Conservation (phyloP, 2,797 vertebrate genomes). For the Manis crassicaudata region DNA sequence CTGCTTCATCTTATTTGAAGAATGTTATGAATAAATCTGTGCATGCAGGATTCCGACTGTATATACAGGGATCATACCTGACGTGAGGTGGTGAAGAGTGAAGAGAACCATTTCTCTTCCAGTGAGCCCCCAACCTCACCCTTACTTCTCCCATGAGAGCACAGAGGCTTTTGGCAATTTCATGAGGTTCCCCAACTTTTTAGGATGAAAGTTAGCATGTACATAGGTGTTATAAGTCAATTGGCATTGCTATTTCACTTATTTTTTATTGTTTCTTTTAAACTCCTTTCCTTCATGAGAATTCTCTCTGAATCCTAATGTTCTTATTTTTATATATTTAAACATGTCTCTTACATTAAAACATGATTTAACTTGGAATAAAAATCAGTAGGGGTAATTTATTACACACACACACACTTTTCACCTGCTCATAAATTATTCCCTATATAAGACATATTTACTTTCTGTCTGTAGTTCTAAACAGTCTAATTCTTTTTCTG, state of each 20-base stretch:
- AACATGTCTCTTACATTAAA: conserved; percentile 70
- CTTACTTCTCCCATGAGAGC: background rate
- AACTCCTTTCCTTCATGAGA: conserved; percentile 44
- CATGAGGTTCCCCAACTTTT: background rate
- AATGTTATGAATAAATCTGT: background rate
- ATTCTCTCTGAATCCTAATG: conserved; percentile 34
- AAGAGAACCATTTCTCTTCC: background rate
- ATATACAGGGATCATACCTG: background rate
- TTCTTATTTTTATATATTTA: conserved; percentile 44
- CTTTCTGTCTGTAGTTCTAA: background rate
- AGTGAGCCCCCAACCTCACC: background rate
- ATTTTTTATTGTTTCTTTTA: conserved; percentile 50
- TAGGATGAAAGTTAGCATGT: background rate
- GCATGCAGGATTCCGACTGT: background rate
- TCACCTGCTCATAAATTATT: background rate
- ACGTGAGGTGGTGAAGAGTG: background rate
- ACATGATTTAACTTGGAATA: conserved; percentile 36
- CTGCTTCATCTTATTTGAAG: background rate
- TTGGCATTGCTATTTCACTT: background rate
- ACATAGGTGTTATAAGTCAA: background rate
- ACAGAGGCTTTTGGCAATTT: background rate
- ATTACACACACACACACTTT: background rate
- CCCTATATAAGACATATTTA: background rate
- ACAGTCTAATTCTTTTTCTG: conserved; percentile 6
- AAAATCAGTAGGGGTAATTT: background rate